Percentiles rank a stretch among this genome's conserved stretches.
Conservation (phyloP, 2,113 vertebrate genomes). For the Pithys albifrons region DNA sequence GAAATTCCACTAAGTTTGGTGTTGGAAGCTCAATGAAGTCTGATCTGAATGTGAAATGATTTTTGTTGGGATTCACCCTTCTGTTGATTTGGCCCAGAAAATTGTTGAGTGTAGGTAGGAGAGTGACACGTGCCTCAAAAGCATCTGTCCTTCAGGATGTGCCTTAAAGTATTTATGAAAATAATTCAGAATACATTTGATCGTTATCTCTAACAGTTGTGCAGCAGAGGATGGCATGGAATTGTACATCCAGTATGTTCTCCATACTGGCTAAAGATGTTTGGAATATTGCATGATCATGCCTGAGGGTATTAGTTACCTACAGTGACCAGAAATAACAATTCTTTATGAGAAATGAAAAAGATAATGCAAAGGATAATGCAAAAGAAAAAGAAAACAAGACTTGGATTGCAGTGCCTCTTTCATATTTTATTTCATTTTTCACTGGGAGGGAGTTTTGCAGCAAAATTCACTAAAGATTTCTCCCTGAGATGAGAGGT, state of each 20-base stretch:
- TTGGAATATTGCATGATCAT: constrained; percentile 61
- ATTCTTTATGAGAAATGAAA: constrained; percentile 43
- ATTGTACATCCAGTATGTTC: neutral
- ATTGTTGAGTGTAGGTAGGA: neutral
- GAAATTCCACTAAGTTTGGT: neutral
- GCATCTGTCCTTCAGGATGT: neutral
- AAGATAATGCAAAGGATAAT: constrained; percentile 63
- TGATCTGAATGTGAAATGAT: neutral
- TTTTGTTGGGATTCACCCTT: neutral
- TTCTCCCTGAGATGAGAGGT: neutral
- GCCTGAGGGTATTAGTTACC: constrained; percentile 64
- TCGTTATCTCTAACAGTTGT: neutral
- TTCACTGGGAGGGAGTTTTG: neutral
- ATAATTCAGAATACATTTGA: neutral
- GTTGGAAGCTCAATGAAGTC: neutral
- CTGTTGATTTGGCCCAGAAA: neutral
- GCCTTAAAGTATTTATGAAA: neutral
- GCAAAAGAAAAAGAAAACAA: neutral
- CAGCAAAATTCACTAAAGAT: neutral
- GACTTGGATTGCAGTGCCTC: neutral
- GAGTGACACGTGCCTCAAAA: neutral
- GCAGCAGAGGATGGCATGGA: constrained; percentile 18
- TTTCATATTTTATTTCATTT: neutral
- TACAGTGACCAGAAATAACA: constrained; percentile 74
- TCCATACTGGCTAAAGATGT: neutral